Base-by-base conservation (phyloP, 2,797 vertebrate genomes). In the Sciurus carolinensis region DNA sequence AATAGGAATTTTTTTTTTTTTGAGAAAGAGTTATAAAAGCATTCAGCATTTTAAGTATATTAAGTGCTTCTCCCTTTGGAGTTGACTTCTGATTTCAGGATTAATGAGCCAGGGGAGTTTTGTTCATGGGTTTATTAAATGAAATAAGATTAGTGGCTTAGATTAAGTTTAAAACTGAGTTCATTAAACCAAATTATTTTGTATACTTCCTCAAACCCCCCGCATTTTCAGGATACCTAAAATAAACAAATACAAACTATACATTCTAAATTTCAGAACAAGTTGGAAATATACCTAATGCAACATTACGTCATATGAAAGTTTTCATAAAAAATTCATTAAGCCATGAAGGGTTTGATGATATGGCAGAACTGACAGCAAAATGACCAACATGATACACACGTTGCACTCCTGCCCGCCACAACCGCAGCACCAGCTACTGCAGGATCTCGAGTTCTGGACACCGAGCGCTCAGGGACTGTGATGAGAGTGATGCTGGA, bases 41-140 rank as follows among this genome's bases (percentile, higher is more conserved):
- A 14, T 75, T 94, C 79, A 95, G 57, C 62, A 84, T 91, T 90
- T 93, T 94, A 95, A 95, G 24, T 88, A 94, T 88, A 71, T 95
- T 88, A 97, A 97, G 66, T 83, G 33, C 89, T 89, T 96, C 64
- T 87, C 93, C 86, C 66, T 84, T 96, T 86, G 62, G 94, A 93
- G 30, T 86, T 39, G 57, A 86, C 75, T 95, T 93, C 85, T 6
- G 86, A 95, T 89, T 95, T 92, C 75, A 89, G 72, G 79, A 97
- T 87, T 95, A 95, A 96, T 97, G 87, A 98, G 75, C 36, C 75
- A 81, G 20, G 82, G 72, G 92, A 96, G 44, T 79, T 92, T 95
- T 85, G 44, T 81, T 95, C 57, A 54, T 59, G 69, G 28, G 52
- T 72, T 95, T 96, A 94, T 96, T 97, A 83, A 95, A 94, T 71